Conservation (phyloP, 1,140 invertebrate species). For the Lethocerus indicus region DNA sequence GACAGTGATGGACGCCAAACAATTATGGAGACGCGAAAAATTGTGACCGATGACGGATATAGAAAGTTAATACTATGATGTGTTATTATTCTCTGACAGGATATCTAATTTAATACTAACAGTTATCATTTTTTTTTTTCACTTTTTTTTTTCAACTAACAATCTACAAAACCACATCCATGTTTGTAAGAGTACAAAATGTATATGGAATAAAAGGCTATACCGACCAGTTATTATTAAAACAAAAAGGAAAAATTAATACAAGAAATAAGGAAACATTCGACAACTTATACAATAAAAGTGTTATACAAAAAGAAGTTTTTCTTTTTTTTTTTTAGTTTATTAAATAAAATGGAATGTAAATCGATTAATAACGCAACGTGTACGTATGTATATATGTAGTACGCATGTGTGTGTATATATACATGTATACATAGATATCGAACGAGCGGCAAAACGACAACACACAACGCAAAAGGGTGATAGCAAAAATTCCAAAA, state of each 20-base stretch:
- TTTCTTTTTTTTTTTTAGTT: neutral
- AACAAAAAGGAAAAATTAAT: conserved; percentile 5
- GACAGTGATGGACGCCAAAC: too few species aligned
- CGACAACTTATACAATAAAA: conserved; percentile 6
- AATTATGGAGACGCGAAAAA: too few species aligned
- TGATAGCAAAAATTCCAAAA: too few species aligned
- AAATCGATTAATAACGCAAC: neutral
- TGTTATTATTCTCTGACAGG: too few species aligned
- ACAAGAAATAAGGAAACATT: conserved; percentile 1
- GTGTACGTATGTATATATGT: too few species aligned
- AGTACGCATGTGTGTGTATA: too few species aligned
- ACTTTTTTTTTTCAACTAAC: neutral
- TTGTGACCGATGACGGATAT: too few species aligned
- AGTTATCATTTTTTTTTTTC: conserved; percentile 3
- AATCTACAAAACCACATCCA: conserved; percentile 12
- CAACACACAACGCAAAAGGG: too few species aligned
- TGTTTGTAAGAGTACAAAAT: conserved; percentile 11
- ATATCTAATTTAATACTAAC: conserved; percentile 9
- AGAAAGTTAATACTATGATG: conserved; percentile 6
- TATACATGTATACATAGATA: too few species aligned
- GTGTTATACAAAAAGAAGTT: conserved; percentile 3
- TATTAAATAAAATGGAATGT: conserved; percentile 1
- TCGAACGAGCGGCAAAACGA: too few species aligned
- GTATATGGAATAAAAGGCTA: conserved; percentile 6
- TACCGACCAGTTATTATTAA: conserved; percentile 3